Conservation (phyloP, 2,797 vertebrate species). For the Chelonia mydas region DNA sequence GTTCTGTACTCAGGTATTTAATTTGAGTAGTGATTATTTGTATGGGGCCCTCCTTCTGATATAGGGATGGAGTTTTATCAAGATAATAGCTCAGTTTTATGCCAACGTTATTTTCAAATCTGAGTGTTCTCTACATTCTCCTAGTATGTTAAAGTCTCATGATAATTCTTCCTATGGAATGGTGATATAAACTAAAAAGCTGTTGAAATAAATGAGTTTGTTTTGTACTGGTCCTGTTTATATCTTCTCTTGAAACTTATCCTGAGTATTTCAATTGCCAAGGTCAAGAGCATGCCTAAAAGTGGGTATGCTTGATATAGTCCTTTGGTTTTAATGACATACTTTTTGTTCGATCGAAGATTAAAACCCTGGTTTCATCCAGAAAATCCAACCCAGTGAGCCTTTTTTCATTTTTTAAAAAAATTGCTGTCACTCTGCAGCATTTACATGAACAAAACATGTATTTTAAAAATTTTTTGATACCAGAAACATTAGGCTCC, state of each 20-base stretch:
- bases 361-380: not conserved
- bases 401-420: not conserved
- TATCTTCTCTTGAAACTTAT: not conserved
- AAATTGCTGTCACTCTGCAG: not conserved
- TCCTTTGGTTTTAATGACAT: not conserved
- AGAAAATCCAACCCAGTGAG: not conserved
- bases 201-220: not conserved
- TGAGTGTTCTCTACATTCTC: constrained; percentile 12
- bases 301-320: not conserved
- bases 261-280: not conserved
- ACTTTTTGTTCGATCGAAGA: not conserved
- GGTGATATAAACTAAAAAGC: not conserved
- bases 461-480: not conserved
- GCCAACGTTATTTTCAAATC: not conserved
- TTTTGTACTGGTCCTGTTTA: not conserved
- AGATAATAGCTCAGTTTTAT: not conserved
- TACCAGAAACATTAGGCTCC: not conserved
- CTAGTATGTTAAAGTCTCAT: not conserved
- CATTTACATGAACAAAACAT: not conserved
- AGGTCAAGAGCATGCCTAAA: not conserved
- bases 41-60: not conserved
- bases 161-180: constrained; percentile 19
- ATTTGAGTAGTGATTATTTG: constrained; percentile 47
- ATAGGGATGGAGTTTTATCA: not conserved
- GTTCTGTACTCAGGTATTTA: constrained; percentile 35